Conservation (phyloP, 2,797 vertebrate species). For the Smutsia temminckii region DNA sequence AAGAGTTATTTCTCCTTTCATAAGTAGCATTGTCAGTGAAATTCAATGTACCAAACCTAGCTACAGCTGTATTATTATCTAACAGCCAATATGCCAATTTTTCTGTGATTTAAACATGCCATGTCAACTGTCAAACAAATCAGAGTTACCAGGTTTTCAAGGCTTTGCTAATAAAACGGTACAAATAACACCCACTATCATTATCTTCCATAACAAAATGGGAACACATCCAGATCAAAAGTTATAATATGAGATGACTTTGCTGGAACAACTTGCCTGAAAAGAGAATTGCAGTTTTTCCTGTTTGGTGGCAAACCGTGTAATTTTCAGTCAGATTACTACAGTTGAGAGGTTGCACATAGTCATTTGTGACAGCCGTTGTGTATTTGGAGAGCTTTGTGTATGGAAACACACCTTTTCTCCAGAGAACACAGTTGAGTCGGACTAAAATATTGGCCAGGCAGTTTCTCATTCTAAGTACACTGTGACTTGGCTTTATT, state of each 20-base stretch:
- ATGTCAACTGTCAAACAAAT: slow-evolving; percentile 67
- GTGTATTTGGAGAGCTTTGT: neutral
- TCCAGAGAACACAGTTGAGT: neutral
- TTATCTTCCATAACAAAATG: slow-evolving; percentile 59
- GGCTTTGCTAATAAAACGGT: slow-evolving; percentile 52
- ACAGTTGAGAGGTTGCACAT: neutral
- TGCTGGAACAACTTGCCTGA: slow-evolving; percentile 23
- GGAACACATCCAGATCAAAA: neutral
- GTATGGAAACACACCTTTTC: neutral
- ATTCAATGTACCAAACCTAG: slow-evolving; percentile 51
- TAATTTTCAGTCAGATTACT: slow-evolving; percentile 46
- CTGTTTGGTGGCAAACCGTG: neutral
- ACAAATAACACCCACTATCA: slow-evolving; percentile 40
- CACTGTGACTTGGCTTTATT: neutral
- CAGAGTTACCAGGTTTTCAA: neutral
- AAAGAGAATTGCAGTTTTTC: slow-evolving; percentile 34
- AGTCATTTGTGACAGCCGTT: neutral
- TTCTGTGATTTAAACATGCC: slow-evolving; percentile 63
- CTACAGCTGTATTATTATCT: slow-evolving; percentile 71
- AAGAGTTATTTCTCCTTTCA: slow-evolving; percentile 74
- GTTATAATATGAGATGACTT: slow-evolving; percentile 31
- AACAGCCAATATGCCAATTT: slow-evolving; percentile 67
- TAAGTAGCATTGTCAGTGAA: slow-evolving; percentile 65
- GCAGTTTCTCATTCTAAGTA: neutral
- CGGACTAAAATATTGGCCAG: slow-evolving; percentile 31